phyloP scores from a whole-genome alignment of 1,140 invertebrate genomes.

The Caenorhabditis tropicalis region DNA sequence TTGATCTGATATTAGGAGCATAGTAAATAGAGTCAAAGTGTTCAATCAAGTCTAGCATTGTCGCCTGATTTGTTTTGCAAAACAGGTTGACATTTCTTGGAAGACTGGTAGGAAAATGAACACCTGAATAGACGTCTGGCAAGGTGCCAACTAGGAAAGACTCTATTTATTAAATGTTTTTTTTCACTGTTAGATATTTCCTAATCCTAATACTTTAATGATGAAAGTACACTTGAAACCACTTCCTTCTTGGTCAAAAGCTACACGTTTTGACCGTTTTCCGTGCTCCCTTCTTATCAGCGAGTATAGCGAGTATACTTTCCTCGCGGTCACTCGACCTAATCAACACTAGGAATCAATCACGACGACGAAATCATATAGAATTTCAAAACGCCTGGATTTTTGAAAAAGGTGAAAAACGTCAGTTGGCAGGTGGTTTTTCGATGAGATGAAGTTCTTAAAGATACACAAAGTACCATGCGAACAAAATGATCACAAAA shows the following conservation, averaged over 20 bases:
- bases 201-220: too few relatives aligned
- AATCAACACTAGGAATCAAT: background rate
- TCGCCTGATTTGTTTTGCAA: background rate
- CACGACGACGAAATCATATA: background rate
- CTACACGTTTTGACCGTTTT: conserved; percentile 10
- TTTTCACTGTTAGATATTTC: too few relatives aligned
- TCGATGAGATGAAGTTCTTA: too few relatives aligned
- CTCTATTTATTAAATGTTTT: too few relatives aligned
- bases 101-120: too few relatives aligned
- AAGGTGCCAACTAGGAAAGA: too few relatives aligned
- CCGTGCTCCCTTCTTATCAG: conserved; percentile 6
- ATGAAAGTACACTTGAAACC: background rate
- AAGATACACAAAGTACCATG: too few relatives aligned
- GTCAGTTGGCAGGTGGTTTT: background rate
- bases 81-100: background rate
- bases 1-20: too few relatives aligned
- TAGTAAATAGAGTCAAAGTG: background rate
- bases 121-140: too few relatives aligned
- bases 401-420: background rate
- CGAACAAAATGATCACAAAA: too few relatives aligned
- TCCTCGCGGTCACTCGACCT: background rate
- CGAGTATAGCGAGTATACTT: background rate
- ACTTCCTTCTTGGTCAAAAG: background rate
- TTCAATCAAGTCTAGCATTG: background rate
- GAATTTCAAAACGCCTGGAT: background rate